phyloP scores from a whole-genome alignment of 2,888 invertebrate genomes.

The Hemaris fuciformis region DNA sequence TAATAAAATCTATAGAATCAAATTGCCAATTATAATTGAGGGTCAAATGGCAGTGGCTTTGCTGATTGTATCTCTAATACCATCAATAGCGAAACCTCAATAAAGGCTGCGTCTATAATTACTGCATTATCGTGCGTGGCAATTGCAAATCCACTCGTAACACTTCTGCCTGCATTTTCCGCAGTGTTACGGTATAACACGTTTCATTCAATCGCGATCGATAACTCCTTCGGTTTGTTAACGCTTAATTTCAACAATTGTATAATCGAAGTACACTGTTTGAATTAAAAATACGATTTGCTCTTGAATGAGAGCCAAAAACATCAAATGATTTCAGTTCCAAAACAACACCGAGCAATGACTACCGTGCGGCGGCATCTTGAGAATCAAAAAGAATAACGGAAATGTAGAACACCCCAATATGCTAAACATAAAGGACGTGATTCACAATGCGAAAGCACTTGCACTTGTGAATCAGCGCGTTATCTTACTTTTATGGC shows the following conservation, averaged over 20 bases:
- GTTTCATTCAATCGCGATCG: background rate
- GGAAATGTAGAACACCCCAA: constrained; percentile 50
- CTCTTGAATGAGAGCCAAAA: constrained; percentile 68
- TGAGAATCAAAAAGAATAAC: constrained; percentile 62
- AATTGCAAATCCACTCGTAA: background rate
- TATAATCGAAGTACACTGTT: constrained; percentile 49
- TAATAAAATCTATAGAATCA: constrained; percentile 40
- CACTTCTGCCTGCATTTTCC: background rate
- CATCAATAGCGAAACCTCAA: constrained; percentile 42
- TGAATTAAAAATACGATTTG: constrained; percentile 54
- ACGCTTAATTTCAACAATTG: constrained; percentile 33
- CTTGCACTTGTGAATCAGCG: constrained; percentile 54
- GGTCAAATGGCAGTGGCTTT: constrained; percentile 60
- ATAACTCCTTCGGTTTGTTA: constrained; percentile 13
- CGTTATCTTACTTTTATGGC: constrained; percentile 67
- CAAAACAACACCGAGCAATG: constrained; percentile 53
- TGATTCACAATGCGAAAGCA: constrained; percentile 65
- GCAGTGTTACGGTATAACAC: background rate
- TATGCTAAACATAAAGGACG: constrained; percentile 55
- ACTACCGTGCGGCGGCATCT: constrained; percentile 54
- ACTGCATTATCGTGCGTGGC: constrained; percentile 40
- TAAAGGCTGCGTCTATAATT: constrained; percentile 53
- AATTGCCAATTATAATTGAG: constrained; percentile 39
- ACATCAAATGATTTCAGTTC: constrained; percentile 61
- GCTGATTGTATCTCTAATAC: constrained; percentile 55